A percentile compares a stretch with the other conserved stretches of the same genome.
phyloP scores from a whole-genome alignment of 2,888 invertebrate species.

The Hydrotaea cyrtoneurina region DNA sequence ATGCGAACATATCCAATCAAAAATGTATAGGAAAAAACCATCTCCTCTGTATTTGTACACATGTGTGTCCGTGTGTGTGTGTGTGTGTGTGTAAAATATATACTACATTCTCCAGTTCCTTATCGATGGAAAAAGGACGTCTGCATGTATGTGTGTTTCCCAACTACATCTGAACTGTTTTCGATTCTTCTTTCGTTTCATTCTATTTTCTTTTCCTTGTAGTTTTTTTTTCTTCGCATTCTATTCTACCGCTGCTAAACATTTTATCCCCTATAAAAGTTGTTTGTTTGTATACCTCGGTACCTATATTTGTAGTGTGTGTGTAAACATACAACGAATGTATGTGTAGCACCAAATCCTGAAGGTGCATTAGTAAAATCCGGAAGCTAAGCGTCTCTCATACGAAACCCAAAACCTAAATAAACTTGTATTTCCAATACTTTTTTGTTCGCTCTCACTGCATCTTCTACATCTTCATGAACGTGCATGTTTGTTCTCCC shows the following conservation, averaged over 20 bases:
- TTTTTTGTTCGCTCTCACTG: not conserved
- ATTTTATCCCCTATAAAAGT: constrained; percentile 8
- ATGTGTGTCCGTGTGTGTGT: not conserved
- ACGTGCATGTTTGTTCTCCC: not conserved
- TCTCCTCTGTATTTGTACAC: not conserved
- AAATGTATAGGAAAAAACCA: not conserved
- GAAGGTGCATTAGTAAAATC: constrained; percentile 64
- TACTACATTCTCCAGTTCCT: not conserved
- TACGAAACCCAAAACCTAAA: constrained; percentile 54
- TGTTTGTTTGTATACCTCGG: not conserved
- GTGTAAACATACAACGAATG: not conserved
- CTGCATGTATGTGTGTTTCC: not conserved
- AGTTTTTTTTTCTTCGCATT: not conserved
- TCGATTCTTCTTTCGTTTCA: constrained; percentile 1
- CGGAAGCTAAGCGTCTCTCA: constrained; percentile 57
- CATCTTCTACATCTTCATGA: not conserved
- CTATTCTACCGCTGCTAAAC: not conserved
- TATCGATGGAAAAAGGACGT: not conserved
- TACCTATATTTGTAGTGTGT: not conserved
- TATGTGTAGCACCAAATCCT: constrained; percentile 21
- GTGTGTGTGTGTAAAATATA: not conserved
- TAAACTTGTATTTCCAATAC: constrained; percentile 37
- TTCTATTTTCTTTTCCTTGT: not conserved
- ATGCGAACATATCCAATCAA: not conserved
- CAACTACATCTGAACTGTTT: not conserved